Conservation (phyloP, 2,888 invertebrate genomes). For the Drosophila siamana region DNA sequence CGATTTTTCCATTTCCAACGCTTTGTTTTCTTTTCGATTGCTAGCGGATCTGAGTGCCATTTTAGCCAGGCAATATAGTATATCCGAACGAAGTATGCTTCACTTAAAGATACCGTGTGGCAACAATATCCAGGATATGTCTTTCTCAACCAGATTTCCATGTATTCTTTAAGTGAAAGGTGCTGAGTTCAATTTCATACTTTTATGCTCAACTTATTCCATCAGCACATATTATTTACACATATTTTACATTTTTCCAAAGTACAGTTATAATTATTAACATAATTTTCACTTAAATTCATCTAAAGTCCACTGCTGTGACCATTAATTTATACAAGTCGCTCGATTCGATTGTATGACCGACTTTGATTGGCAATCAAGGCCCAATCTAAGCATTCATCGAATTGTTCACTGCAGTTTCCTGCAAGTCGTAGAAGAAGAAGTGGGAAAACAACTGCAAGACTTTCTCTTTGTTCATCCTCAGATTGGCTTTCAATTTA, state of each 20-base stretch:
- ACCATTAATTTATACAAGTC: background rate
- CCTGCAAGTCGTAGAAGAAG: background rate
- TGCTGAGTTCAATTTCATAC: too few species aligned
- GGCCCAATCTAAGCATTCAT: background rate
- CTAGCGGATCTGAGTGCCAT: slow-evolving; percentile 25
- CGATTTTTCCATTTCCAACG: slow-evolving; percentile 24
- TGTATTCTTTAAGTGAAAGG: background rate
- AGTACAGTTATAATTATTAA: background rate
- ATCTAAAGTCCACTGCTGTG: background rate
- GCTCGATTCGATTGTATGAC: too few species aligned
- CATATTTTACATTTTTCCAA: too few species aligned
- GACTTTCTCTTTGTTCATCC: background rate
- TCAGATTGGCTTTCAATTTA: background rate
- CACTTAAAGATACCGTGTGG: background rate
- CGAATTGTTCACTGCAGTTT: background rate
- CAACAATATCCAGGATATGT: too few species aligned
- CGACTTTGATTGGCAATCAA: background rate
- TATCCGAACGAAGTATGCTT: background rate
- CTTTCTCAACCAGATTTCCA: background rate
- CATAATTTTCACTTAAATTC: background rate
- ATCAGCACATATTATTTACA: too few species aligned
- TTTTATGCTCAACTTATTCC: too few species aligned
- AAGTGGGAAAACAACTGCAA: background rate
- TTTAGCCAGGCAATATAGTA: slow-evolving; percentile 29
- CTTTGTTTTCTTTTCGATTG: slow-evolving; percentile 34